Conservation (phyloP, 2,888 invertebrate species). For the Eupithecia exiguata region DNA sequence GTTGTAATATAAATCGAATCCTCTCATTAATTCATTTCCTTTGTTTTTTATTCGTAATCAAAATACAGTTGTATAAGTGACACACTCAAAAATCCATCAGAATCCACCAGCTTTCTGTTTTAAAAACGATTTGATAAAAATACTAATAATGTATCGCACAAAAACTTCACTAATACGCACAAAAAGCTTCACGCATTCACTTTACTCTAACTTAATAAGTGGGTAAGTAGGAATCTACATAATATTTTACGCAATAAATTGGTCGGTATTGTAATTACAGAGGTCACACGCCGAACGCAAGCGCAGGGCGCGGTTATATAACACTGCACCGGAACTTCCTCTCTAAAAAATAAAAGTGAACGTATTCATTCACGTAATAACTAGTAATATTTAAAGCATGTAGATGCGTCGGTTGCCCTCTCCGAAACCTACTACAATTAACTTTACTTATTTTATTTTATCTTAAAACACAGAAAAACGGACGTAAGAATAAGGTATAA, state of each 20-base stretch:
- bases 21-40: too few relatives aligned
- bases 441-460: neutral
- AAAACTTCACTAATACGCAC: neutral
- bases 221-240: neutral
- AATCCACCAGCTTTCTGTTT: too few relatives aligned
- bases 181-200: neutral
- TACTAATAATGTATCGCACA: too few relatives aligned
- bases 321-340: slow-evolving; percentile 56
- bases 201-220: neutral
- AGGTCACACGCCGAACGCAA: slow-evolving; percentile 50
- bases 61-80: too few relatives aligned
- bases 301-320: slow-evolving; percentile 56
- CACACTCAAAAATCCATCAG: too few relatives aligned
- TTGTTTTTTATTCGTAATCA: too few relatives aligned
- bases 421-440: neutral
- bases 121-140: too few relatives aligned
- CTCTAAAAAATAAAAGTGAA: slow-evolving; percentile 81
- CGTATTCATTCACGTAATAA: slow-evolving; percentile 67
- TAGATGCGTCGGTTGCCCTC: neutral
- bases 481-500: too few relatives aligned
- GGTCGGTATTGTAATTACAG: slow-evolving; percentile 35
- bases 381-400: slow-evolving; percentile 8
- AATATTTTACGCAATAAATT: slow-evolving; percentile 26
- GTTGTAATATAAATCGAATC: too few relatives aligned
- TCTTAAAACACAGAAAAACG: too few relatives aligned